These are phyloP conservation scores for Physeter macrocephalus DNA, from an alignment of 2,113 vertebrate genomes.

Conservation along the genomic window DNA sequence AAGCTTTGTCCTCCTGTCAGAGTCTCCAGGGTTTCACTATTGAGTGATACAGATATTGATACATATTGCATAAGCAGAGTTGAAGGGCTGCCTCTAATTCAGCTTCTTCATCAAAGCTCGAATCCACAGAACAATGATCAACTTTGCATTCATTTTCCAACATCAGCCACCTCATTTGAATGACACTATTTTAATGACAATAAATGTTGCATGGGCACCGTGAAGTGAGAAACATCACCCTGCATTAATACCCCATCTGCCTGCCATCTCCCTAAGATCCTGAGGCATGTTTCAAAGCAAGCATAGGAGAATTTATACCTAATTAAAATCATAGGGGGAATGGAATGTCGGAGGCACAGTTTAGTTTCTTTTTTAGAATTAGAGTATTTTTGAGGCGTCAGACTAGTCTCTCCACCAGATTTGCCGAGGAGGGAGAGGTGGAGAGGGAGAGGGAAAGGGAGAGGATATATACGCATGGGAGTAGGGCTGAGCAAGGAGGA, in stretches of 20 bases:
- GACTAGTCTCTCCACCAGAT: constrained; percentile 10
- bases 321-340: constrained; percentile 57
- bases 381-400: constrained; percentile 37
- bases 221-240: constrained; percentile 55
- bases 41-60: not conserved
- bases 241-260: constrained; percentile 52
- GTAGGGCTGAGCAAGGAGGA: not conserved
- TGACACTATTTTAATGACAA: constrained; percentile 68
- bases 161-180: constrained; percentile 55
- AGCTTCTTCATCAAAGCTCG: constrained; percentile 41
- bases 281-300: constrained; percentile 48
- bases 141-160: constrained; percentile 58
- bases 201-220: constrained; percentile 51
- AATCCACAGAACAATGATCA: constrained; percentile 47
- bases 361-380: constrained; percentile 31
- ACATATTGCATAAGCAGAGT: constrained; percentile 19
- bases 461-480: not conserved
- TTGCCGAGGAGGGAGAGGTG: not conserved
- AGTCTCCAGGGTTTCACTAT: constrained; percentile 19
- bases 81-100: constrained; percentile 46
- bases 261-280: constrained; percentile 48
- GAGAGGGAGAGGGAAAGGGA: not conserved
- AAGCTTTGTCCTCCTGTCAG: not conserved
- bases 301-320: constrained; percentile 51
- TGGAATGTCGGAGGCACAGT: constrained; percentile 28